Base-by-base conservation (phyloP, 2,113 vertebrate genomes). In the Petrocephalus zakoni region DNA sequence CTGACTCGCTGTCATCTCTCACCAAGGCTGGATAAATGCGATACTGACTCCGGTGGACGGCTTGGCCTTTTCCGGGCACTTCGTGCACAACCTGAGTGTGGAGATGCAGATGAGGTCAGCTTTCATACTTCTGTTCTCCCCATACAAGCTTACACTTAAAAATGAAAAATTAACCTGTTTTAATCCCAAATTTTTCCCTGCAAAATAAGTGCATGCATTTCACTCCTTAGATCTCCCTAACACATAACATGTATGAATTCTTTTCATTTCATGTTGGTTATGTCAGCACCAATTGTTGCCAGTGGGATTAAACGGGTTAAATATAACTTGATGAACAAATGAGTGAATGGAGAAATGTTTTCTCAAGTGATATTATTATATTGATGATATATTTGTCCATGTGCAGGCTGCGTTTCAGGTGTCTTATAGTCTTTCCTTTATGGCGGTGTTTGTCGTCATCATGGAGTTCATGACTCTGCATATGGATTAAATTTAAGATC, bases 101-200 rank as follows among this genome's bases (percentile, higher is more conserved):
- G 98, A 99, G 94, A 99, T 99, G 98, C 98, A 99, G 94, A 98
- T 98, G 97, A 99, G 98, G 98, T 99, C 22, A 83, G 94, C 92
- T 88, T 75, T 72, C 42, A 49, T 49, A 83, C 29, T 56, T 15
- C 3, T 29, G 34, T 53, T 53, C 15, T 8, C 25, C 29, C 5
- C 8, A 52, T 75, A 7, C 17, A 6, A 1, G 61, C 19, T 61
- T 21, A 10, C 52, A 22, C 53, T 42, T 58, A 34, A 86, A 19
- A 86, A 56, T n/a, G n/a, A 13, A 5, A 22, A 68, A 22, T 42
- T 3, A 42, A 42, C 42, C 42, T 42, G 42, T 42, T 42, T 42
- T 42, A 42, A 42, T 42, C 42, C 42, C 42, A 42, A 42, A 42
- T 3, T 42, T 42, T 42, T 42, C 42, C 42, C 42, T 42, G 42